These are phyloP conservation scores for Plestiodon gilberti DNA, from an alignment of 2,113 vertebrate species.

Conservation along the genomic window DNA sequence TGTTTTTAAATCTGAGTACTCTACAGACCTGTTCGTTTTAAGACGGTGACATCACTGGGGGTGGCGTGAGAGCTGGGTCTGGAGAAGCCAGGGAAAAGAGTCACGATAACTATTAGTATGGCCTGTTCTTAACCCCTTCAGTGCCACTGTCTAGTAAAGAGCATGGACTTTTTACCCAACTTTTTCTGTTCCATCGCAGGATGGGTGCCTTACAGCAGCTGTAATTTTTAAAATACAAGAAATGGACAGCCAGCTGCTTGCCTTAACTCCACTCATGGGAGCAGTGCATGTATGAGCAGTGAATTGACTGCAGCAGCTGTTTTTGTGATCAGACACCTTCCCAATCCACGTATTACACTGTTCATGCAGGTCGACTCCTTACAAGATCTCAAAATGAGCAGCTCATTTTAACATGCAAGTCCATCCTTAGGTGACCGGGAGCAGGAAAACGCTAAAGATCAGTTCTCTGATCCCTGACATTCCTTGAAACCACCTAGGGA, in stretches of 20 bases:
- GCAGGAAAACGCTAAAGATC: neutral
- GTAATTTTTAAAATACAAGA: too few relatives aligned
- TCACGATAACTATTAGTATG: neutral
- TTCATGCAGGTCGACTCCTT: neutral
- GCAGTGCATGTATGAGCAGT: neutral
- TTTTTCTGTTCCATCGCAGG: too few relatives aligned
- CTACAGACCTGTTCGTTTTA: neutral
- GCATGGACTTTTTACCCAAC: neutral
- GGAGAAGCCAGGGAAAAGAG: neutral
- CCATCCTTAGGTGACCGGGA: neutral
- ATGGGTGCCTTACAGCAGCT: neutral
- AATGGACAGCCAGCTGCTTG: neutral
- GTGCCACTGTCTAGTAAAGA: neutral
- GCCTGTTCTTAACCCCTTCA: slow-evolving; percentile 1
- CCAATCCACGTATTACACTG: neutral
- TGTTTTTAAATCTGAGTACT: neutral
- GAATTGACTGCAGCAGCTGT: neutral
- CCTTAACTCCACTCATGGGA: neutral
- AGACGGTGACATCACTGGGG: neutral
- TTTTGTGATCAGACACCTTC: neutral
- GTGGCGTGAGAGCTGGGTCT: neutral
- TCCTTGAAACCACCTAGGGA: neutral
- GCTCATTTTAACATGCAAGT: neutral
- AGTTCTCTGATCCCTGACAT: neutral
- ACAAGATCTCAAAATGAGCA: neutral